Evolutionary conservation across 1,140 invertebrate genomes (phyloP), one percentile per base, ranked within the genome.

Genomic region (Euwallacea fornicatus): DNA sequence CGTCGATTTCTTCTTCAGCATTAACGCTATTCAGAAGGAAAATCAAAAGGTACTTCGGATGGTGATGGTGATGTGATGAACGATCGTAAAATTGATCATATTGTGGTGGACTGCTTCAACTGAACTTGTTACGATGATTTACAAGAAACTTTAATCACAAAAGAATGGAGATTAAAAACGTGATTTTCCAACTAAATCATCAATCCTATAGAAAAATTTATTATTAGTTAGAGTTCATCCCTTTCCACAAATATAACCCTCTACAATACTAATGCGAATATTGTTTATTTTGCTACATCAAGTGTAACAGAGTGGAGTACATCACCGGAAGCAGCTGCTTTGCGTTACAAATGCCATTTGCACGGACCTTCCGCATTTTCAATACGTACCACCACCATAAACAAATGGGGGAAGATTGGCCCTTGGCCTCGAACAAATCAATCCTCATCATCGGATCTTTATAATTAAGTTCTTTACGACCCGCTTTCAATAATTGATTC

Each of bases 291-390:
- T 70, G 47, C 60, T 46, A 58, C 69, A 58, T 64, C 69, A 63
- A 63, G 62, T 67, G 61, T 71, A 66, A 66, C 68, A 56, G 42
- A 6, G 11, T 13, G 10, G 11, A 8, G 60, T 42, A 43, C 61
- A 63, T 70, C 59, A 73, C 73, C 72, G 74, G 74, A 77, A 73
- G 72, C 76, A 77, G 75, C 76, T 77, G 76, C 76, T 75, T 78
- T 74, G 74, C 73, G 76, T 75, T 74, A 76, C 75, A 72, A 76
- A 77, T 75, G 66, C 58, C 61, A 53, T 70, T 74, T 73, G 75
- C 56, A 70, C 72, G 72, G 73, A 61, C 61, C 65, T 69, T 72
- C 73, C 63, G 56, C 55, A 66, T 55, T 69, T 60, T 56, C 42
- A 47, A 72, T 61, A 73, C 66, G 66, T 62, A 56, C 16, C 70